These are phyloP conservation scores for Diaphora mendica DNA, from an alignment of 2,888 invertebrate species.

Conservation along the genomic window DNA sequence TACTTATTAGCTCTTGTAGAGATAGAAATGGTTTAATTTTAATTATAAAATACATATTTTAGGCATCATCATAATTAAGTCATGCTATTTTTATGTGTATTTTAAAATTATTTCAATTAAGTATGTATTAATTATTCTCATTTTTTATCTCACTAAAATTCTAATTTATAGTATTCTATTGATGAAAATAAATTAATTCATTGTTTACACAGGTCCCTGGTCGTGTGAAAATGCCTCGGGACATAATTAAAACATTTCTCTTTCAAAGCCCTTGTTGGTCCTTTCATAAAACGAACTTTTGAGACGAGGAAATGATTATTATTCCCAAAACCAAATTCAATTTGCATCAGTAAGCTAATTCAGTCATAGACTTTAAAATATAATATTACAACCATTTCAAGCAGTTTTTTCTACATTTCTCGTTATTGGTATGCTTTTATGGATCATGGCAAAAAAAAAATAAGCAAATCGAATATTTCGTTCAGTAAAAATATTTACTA, in stretches of 20 bases:
- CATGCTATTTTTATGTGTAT: too few relatives aligned
- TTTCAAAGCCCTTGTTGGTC: constrained; percentile 26
- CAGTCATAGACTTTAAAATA: not conserved
- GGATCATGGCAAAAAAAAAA: too few relatives aligned
- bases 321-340: not conserved
- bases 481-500: too few relatives aligned
- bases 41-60: not conserved
- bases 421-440: too few relatives aligned
- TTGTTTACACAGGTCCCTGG: constrained; percentile 38
- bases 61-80: not conserved
- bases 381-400: not conserved
- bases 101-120: too few relatives aligned
- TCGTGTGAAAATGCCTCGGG: constrained; percentile 38
- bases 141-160: not conserved
- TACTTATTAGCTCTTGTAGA: too few relatives aligned
- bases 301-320: not conserved
- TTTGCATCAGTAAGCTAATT: not conserved
- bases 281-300: constrained; percentile 25
- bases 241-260: constrained; percentile 43
- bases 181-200: constrained; percentile 42
- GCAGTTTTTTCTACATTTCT: too few relatives aligned
- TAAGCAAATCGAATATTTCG: too few relatives aligned
- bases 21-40: too few relatives aligned
- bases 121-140: not conserved
- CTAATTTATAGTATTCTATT: not conserved